phyloP scores from a whole-genome alignment of 2,797 vertebrate species.

The Gouania willdenowi region DNA sequence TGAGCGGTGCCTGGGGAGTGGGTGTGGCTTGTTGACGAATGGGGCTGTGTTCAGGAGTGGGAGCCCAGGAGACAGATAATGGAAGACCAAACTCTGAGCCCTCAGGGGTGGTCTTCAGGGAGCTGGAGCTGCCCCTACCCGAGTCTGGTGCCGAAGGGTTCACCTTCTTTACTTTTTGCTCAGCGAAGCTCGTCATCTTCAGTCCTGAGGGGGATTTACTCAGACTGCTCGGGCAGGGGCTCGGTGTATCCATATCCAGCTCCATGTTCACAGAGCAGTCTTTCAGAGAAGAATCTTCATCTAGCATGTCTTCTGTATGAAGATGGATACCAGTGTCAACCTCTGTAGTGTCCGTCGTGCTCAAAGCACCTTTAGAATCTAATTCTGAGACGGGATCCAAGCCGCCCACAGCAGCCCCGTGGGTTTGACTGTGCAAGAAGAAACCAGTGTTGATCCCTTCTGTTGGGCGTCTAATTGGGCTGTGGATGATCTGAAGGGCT shows the following conservation, averaged over 20 bases:
- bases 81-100: conserved; percentile 89
- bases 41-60: conserved; percentile 84
- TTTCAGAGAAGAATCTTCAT: conserved; percentile 94
- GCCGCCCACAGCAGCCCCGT: conserved; percentile 25
- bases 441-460: conserved; percentile 86
- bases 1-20: conserved; percentile 13
- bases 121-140: conserved; percentile 76
- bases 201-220: conserved; percentile 83
- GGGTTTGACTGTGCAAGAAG: conserved; percentile 86
- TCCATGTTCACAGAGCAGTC: conserved; percentile 95
- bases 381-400: conserved; percentile 80
- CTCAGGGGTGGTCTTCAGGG: conserved; percentile 92
- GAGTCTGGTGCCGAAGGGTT: conserved; percentile 81
- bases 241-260: conserved; percentile 87
- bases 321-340: conserved; percentile 95
- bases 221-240: conserved; percentile 85
- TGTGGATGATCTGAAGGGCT: conserved; percentile 90
- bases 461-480: conserved; percentile 72
- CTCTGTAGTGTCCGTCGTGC: conserved; percentile 85
- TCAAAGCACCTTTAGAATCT: conserved; percentile 80
- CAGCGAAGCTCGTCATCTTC: conserved; percentile 96
- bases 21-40: conserved; percentile 61
- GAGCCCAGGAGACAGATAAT: conserved; percentile 88
- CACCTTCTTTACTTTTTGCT: conserved; percentile 90
- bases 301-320: conserved; percentile 92